These are phyloP conservation scores for Anolis apletophallus DNA, from an alignment of 2,797 vertebrate species.

Conservation along the genomic window DNA sequence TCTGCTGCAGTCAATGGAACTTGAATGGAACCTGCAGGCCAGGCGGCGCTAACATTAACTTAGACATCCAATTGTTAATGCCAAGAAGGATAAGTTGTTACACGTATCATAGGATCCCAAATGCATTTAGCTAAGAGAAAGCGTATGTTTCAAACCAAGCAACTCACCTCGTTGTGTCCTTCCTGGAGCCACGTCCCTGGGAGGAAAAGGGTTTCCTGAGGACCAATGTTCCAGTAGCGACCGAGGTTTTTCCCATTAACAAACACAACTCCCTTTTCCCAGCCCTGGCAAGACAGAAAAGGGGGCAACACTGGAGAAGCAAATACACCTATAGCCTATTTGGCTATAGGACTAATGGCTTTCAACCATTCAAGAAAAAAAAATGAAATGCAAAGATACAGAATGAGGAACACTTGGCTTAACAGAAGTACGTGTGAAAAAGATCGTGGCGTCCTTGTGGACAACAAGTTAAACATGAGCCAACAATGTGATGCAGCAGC, in stretches of 20 bases:
- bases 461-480: no score
- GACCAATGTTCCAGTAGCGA: constrained; percentile 94
- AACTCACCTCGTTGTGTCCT: constrained; percentile 89
- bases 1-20: neutral
- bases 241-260: constrained; percentile 92
- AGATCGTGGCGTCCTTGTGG: no score
- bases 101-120: neutral
- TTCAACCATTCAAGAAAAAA: no score
- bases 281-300: constrained; percentile 79
- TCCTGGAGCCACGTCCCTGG: constrained; percentile 88
- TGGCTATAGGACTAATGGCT: neutral
- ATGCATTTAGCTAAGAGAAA: neutral
- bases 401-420: no score
- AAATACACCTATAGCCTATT: neutral
- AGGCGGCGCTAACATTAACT: neutral
- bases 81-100: neutral
- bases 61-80: neutral
- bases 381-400: no score
- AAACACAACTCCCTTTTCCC: constrained; percentile 93
- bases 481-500: no score
- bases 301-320: neutral
- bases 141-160: neutral
- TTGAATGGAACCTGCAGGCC: neutral
- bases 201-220: constrained; percentile 92
- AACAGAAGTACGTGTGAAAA: no score